phyloP scores from a whole-genome alignment of 2,888 invertebrate genomes.

The Microplitis deprimator region DNA sequence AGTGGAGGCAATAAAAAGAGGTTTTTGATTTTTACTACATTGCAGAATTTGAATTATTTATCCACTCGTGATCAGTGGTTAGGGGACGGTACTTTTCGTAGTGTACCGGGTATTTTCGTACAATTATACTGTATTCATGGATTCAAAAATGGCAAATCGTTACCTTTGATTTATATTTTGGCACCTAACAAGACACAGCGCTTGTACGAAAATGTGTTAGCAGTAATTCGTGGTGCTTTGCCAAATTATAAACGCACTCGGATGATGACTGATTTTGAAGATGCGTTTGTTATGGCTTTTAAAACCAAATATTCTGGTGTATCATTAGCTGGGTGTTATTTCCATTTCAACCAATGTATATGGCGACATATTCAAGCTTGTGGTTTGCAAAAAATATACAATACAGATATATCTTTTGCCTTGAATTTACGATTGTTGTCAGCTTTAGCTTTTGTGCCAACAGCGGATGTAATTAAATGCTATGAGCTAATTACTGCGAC shows the following conservation, averaged over 20 bases:
- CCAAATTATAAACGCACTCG: neutral
- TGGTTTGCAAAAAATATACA: neutral
- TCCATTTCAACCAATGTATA: too few species aligned
- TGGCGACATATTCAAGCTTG: too few species aligned
- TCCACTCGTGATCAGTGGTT: neutral
- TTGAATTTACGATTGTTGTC: neutral
- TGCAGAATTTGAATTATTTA: slow-evolving; percentile 1
- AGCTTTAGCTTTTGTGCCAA: neutral
- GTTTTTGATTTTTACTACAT: slow-evolving; percentile 7
- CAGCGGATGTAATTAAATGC: neutral
- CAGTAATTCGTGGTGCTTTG: neutral
- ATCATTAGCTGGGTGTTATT: neutral
- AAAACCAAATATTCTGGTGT: neutral
- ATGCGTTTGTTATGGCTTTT: neutral
- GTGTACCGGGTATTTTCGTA: slow-evolving; percentile 6
- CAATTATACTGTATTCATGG: slow-evolving; percentile 21
- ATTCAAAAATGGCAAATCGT: neutral
- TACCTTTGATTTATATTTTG: neutral
- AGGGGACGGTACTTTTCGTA: slow-evolving; percentile 10
- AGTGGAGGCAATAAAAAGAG: neutral
- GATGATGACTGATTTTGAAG: slow-evolving; percentile 14
- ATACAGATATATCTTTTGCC: neutral
- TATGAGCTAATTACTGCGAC: too few species aligned
- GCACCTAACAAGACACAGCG: neutral
- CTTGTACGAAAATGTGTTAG: neutral